Evolutionary conservation across 1,140 invertebrate species (phyloP), one percentile per base, ranked within the genome.

Genomic region (Notospermus geniculatus): DNA sequence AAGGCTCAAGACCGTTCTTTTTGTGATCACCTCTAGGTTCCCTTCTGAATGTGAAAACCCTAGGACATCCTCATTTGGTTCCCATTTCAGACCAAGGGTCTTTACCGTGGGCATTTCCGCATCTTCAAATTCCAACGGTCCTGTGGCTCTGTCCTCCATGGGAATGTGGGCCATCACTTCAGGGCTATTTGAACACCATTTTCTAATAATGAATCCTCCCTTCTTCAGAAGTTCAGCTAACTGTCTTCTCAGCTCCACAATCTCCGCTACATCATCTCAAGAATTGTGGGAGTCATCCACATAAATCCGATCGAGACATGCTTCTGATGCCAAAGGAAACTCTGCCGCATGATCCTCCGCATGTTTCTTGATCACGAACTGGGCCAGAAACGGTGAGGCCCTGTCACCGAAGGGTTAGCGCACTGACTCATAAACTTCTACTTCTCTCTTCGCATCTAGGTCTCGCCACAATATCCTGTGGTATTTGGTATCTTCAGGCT

Each of bases 361-460:
- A 29, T 58, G 41, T n/a, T 13, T 63, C 52, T 23, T 13, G 9
- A 50, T 54, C 15, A 64, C 62, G 32, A 36, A 54, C 41, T 63
- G 65, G 11, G 58, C 60, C 2, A 59, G 30, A 43, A 22, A 66
- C n/a, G 64, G 52, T 32, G 55, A 67, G 17, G 56, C 29, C 27
- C 56, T 57, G 5, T 59, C 30, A 0, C 62, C 62, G 54, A 67
- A 67, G 19, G 60, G 61, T 2, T 60, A 7, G 19, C 65, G 23
- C 19, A 30, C 63, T 25, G 54, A 66, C 53, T 66, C 25, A 46
- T 63, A 66, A 4, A 41, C 53, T 9, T 56, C 57, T 22, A 22
- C 23, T 36, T 22, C 28, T 13, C 0, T 36, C 15, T 27, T n/a
- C 25, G 4, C 39, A 39, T 57, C 56, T n/a, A 27, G 22, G n/a